A percentile compares a stretch with the other conserved stretches of the same genome.
Conservation (phyloP, 2,113 vertebrate genomes). For the Solea solea region DNA sequence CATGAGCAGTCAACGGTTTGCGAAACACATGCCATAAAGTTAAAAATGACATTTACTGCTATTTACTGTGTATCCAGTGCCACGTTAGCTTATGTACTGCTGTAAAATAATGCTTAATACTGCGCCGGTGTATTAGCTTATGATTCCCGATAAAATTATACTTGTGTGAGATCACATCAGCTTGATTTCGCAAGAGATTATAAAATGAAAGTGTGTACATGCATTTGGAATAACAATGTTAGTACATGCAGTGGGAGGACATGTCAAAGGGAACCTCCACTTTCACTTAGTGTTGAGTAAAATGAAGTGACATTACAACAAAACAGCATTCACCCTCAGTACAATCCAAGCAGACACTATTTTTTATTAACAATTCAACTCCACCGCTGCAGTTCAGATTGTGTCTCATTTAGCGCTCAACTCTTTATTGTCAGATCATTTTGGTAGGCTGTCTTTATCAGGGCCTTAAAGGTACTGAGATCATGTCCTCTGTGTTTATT, state of each 20-base stretch:
- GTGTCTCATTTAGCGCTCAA: slow-evolving; percentile 18
- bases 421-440: not conserved
- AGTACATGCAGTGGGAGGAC: slow-evolving; percentile 32
- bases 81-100: slow-evolving; percentile 15
- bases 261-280: slow-evolving; percentile 4
- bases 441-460: not conserved
- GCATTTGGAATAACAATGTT: slow-evolving; percentile 32
- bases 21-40: not conserved
- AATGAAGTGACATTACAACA: slow-evolving; percentile 23
- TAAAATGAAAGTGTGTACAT: slow-evolving; percentile 1
- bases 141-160: slow-evolving; percentile 9
- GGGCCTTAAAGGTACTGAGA: not conserved
- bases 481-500: not conserved
- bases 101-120: not conserved
- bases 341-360: slow-evolving; percentile 22
- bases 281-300: not conserved
- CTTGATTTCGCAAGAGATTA: not conserved
- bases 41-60: slow-evolving; percentile 8
- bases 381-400: slow-evolving; percentile 56
- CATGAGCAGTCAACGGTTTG: not conserved
- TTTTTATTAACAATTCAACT: slow-evolving; percentile 27
- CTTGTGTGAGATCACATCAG: not conserved
- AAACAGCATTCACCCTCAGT: slow-evolving; percentile 36
- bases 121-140: slow-evolving; percentile 13
- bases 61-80: not conserved